Evolutionary conservation across 1,140 invertebrate genomes (phyloP), one percentile per base, ranked within the genome.

Genomic region (Rhysida immarginata): DNA sequence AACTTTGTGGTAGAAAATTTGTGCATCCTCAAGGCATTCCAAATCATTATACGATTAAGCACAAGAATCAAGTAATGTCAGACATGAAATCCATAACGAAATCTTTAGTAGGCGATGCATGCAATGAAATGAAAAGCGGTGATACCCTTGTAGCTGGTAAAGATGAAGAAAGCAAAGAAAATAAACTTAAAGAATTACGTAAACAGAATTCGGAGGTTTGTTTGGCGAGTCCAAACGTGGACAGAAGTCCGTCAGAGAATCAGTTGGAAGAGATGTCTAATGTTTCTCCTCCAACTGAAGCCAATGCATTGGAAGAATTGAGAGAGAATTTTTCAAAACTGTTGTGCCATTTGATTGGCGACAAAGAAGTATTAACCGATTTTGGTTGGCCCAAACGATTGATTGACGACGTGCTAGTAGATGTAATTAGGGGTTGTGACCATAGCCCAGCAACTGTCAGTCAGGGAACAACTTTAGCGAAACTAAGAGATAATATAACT

Each of bases 251-350:
- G 35, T 11, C 11, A 11, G n/a, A 11, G 11, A 11, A n/a, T 41
- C n/a, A n/a, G 11, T 41, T n/a, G n/a, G 35, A 41, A 11, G 35
- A 41, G 11, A n/a, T 41, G 35, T n/a, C 35, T 11, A n/a, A 41
- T 41, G 35, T 41, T 11, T 11, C 11, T 41, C 11, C 35, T 41
- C 11, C 35, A 41, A 11, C 35, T 41, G 11, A 41, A 41, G 35
- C 11, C 11, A 11, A n/a, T 41, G 13, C 21, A 11, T 20, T 51
- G 21, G 26, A 11, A 13, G 49, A 51, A 51, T 27, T 51, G 13
- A 51, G 49, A 25, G 13, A 26, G 2, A 51, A 51, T 20, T 26
- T 51, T 26, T 51, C 49, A 25, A 51, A 51, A 51, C 26, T 51
- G 13, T 26, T 51, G 5, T 51, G 49, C 26, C 49, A 51, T 51